Percentiles rank a stretch among this genome's conserved stretches.
phyloP scores from a whole-genome alignment of 2,113 vertebrate genomes.

The Tursiops truncatus region DNA sequence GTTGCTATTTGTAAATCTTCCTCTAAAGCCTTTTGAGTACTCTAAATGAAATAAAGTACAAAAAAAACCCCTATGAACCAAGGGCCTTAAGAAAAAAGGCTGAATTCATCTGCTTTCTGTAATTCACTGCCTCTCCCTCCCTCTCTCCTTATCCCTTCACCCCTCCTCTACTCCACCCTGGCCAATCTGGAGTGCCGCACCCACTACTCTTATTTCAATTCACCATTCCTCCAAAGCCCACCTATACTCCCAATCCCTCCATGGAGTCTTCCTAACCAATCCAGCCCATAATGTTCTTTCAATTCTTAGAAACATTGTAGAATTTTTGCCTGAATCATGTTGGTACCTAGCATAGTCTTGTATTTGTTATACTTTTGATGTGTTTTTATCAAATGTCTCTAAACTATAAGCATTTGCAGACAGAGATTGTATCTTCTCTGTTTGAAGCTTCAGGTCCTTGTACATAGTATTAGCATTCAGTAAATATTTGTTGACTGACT shows the following conservation, averaged over 20 bases:
- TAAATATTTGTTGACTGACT: constrained; percentile 57
- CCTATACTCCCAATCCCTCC: not conserved
- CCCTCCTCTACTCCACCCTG: not conserved
- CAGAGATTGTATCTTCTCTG: not conserved
- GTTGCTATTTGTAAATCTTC: constrained; percentile 82
- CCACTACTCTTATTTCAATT: not conserved
- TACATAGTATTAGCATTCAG: not conserved
- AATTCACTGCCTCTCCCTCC: not conserved
- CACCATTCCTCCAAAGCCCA: not conserved
- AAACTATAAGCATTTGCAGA: constrained; percentile 41
- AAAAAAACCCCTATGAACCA: constrained; percentile 35
- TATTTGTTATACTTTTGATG: not conserved
- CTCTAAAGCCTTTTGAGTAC: constrained; percentile 80
- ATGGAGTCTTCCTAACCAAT: not conserved
- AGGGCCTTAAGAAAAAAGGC: not conserved
- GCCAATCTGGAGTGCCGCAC: not conserved
- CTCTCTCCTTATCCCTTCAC: not conserved
- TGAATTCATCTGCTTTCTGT: constrained; percentile 8
- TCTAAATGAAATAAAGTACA: constrained; percentile 80
- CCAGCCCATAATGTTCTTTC: not conserved
- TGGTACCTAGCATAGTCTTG: not conserved
- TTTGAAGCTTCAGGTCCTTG: constrained; percentile 22
- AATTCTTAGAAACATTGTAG: constrained; percentile 15
- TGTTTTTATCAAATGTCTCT: constrained; percentile 8
- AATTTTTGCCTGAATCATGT: constrained; percentile 36